A percentile compares a stretch with the other conserved stretches of the same genome.
phyloP scores from a whole-genome alignment of 2,888 invertebrate species.

The Troilus luridus region DNA sequence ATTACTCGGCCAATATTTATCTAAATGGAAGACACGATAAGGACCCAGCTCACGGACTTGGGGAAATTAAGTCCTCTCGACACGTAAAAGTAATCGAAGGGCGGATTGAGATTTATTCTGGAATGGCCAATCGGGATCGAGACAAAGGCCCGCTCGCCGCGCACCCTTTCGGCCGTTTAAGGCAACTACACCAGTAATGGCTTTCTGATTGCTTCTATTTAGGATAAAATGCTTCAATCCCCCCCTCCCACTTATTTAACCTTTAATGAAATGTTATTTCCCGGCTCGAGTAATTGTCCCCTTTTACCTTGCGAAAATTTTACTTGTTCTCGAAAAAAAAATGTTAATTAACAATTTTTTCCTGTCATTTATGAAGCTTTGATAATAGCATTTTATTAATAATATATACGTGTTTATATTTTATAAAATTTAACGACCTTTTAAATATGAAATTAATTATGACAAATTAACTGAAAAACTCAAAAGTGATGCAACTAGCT shows the following conservation, averaged over 20 bases:
- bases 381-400: no score
- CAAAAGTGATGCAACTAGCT: no score
- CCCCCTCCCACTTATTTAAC: not conserved
- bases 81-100: slow-evolving; percentile 43
- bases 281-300: not conserved
- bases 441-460: no score
- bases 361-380: not conserved
- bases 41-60: not conserved
- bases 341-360: no score
- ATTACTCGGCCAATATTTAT: not conserved
- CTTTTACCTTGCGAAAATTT: not conserved
- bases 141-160: not conserved
- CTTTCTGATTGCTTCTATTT: slow-evolving; percentile 39
- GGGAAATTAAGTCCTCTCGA: slow-evolving; percentile 10
- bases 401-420: no score
- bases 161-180: slow-evolving; percentile 16
- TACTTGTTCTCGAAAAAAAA: not conserved
- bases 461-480: no score
- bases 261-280: slow-evolving; percentile 25
- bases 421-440: no score
- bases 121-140: not conserved
- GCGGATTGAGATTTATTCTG: not conserved
- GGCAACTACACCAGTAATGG: slow-evolving; percentile 5
- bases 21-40: not conserved
- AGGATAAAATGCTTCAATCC: slow-evolving; percentile 16